A percentile compares a stretch with the other conserved stretches of the same genome.
phyloP scores from a whole-genome alignment of 2,888 invertebrate genomes.

The Stenurella melanura region DNA sequence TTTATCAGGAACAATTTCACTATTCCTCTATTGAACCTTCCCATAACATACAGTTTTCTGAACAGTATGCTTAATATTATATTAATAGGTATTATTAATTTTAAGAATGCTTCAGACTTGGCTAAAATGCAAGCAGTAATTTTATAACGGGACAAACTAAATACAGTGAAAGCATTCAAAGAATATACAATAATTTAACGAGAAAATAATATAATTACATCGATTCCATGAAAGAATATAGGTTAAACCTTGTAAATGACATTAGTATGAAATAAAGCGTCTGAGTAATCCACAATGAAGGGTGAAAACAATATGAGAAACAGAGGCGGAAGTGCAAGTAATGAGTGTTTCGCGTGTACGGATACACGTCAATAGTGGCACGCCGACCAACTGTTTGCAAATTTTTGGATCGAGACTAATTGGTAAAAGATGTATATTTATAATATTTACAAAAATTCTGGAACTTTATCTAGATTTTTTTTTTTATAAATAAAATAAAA shows the following conservation, averaged over 20 bases:
- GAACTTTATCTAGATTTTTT: not conserved
- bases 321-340: constrained; percentile 65
- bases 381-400: constrained; percentile 59
- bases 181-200: not conserved
- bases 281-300: constrained; percentile 60
- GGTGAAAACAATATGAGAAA: constrained; percentile 67
- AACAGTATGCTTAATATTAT: too few relatives aligned
- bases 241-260: constrained; percentile 35
- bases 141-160: not conserved
- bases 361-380: constrained; percentile 62
- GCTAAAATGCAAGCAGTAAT: too few relatives aligned
- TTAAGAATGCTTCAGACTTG: too few relatives aligned
- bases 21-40: too few relatives aligned
- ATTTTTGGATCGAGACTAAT: constrained; percentile 48
- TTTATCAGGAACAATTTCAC: too few relatives aligned
- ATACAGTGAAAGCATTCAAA: not conserved
- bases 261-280: constrained; percentile 59
- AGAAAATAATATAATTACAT: constrained; percentile 32
- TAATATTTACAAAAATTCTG: not conserved
- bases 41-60: too few relatives aligned
- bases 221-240: constrained; percentile 25
- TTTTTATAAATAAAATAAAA: too few relatives aligned
- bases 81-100: too few relatives aligned
- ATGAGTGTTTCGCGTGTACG: constrained; percentile 67
- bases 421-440: constrained; percentile 6